Evolutionary conservation across 2,113 vertebrate genomes (phyloP).

Genomic region (Solea senegalensis): DNA sequence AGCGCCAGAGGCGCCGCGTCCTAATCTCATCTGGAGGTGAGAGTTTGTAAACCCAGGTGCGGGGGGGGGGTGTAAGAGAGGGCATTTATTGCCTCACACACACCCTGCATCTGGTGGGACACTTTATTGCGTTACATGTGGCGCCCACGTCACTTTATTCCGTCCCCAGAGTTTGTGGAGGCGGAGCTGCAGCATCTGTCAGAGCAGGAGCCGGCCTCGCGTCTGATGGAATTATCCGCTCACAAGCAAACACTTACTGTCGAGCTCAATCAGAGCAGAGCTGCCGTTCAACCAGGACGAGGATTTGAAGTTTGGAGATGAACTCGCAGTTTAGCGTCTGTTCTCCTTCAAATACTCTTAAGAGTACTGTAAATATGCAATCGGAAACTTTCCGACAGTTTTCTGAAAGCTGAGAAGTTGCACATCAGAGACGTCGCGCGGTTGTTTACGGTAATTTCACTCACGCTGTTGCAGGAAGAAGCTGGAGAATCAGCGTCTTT

Average conservation of each 20-base stretch:
- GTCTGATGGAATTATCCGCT: slow-evolving; percentile 64
- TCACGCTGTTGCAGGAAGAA: too few relatives aligned
- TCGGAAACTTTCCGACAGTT: too few relatives aligned
- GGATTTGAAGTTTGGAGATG: slow-evolving; percentile 5
- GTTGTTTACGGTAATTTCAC: too few relatives aligned
- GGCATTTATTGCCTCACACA: slow-evolving; percentile 66
- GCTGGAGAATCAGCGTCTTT: too few relatives aligned
- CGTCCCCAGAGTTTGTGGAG: slow-evolving; percentile 62
- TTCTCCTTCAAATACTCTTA: too few relatives aligned
- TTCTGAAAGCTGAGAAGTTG: too few relatives aligned
- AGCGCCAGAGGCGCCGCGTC: slow-evolving; percentile 43
- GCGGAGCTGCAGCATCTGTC: slow-evolving; percentile 64
- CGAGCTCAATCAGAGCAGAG: slow-evolving; percentile 13
- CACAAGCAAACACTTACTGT: slow-evolving; percentile 43
- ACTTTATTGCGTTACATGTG: slow-evolving; percentile 61
- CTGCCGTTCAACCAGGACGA: slow-evolving; percentile 11
- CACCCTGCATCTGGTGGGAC: slow-evolving; percentile 67
- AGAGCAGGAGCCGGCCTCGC: slow-evolving; percentile 51
- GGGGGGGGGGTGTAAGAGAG: slow-evolving; percentile 15
- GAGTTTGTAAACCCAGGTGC: slow-evolving; percentile 65
- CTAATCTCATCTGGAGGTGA: slow-evolving; percentile 73
- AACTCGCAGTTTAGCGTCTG: neutral
- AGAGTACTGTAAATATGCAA: too few relatives aligned
- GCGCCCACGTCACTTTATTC: slow-evolving; percentile 29
- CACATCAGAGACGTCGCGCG: too few relatives aligned